phyloP scores from a whole-genome alignment of 2,888 invertebrate species.

The Merodon equestris region DNA sequence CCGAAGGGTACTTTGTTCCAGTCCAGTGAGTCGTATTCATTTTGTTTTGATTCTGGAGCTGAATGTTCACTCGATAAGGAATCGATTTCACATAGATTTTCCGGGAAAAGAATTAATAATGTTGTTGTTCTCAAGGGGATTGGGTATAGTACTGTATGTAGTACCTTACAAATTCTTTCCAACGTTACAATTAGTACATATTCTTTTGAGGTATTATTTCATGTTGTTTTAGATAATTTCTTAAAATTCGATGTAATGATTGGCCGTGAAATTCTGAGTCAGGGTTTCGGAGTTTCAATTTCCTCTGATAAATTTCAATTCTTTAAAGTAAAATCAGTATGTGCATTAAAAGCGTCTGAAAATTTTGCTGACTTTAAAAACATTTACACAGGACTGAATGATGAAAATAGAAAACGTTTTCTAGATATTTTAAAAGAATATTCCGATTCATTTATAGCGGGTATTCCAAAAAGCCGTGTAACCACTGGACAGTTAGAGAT shows the following conservation, averaged over 20 bases:
- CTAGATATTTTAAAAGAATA: too few species aligned
- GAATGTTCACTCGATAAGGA: slow-evolving; percentile 53
- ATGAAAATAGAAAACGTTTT: too few species aligned
- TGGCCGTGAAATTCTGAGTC: slow-evolving; percentile 39
- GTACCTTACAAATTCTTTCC: slow-evolving; percentile 29
- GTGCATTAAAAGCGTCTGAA: background rate
- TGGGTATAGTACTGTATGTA: slow-evolving; percentile 33
- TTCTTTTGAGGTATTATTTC: slow-evolving; percentile 30
- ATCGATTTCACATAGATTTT: slow-evolving; percentile 44
- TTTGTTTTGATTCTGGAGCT: slow-evolving; percentile 43
- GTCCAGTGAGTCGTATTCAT: slow-evolving; percentile 43
- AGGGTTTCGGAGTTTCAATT: slow-evolving; percentile 35
- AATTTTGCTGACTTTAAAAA: background rate
- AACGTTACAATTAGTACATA: slow-evolving; percentile 35
- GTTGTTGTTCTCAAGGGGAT: slow-evolving; percentile 53
- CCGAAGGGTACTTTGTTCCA: slow-evolving; percentile 44
- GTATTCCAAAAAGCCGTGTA: too few species aligned
- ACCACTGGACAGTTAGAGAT: too few species aligned
- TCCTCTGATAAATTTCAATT: slow-evolving; percentile 25
- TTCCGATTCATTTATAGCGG: too few species aligned
- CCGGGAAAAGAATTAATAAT: slow-evolving; percentile 50
- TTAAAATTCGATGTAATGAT: too few species aligned
- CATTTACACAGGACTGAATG: too few species aligned
- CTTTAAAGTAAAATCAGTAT: slow-evolving; percentile 12
- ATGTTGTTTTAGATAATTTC: slow-evolving; percentile 36